These are phyloP conservation scores for Coreius guichenoti DNA, from an alignment of 2,797 vertebrate species.

Conservation along the genomic window DNA sequence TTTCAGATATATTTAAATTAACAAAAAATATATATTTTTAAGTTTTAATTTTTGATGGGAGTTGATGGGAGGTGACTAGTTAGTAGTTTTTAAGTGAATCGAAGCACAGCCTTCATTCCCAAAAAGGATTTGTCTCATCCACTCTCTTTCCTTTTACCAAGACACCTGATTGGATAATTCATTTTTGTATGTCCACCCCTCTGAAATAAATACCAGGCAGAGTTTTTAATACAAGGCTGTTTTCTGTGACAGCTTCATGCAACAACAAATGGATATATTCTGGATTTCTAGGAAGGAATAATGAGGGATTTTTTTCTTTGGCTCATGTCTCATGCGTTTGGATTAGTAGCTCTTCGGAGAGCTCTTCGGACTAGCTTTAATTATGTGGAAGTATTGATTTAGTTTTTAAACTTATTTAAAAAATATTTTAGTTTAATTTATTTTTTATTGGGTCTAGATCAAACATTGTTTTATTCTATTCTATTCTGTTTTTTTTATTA, in stretches of 20 bases:
- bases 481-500: not conserved
- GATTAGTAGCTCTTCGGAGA: not conserved
- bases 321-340: not conserved
- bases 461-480: not conserved
- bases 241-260: constrained; percentile 4
- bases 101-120: constrained; percentile 40
- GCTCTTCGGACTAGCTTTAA: not conserved
- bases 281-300: constrained; percentile 11
- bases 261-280: constrained; percentile 20
- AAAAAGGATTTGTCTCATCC: constrained; percentile 42
- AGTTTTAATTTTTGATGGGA: not conserved
- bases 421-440: not conserved
- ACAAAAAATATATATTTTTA: no score
- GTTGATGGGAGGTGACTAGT: constrained; percentile 6
- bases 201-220: constrained; percentile 55
- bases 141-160: constrained; percentile 31
- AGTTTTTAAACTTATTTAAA: not conserved
- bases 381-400: not conserved
- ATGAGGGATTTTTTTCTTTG: constrained; percentile 5
- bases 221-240: constrained; percentile 27
- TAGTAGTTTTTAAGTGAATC: constrained; percentile 34
- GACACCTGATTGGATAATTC: constrained; percentile 57
- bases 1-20: not conserved
- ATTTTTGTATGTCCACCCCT: constrained; percentile 57
- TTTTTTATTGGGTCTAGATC: not conserved